A percentile compares a stretch with the other conserved stretches of the same genome.
phyloP scores from a whole-genome alignment of 2,113 vertebrate genomes.

The Cavia porcellus region DNA sequence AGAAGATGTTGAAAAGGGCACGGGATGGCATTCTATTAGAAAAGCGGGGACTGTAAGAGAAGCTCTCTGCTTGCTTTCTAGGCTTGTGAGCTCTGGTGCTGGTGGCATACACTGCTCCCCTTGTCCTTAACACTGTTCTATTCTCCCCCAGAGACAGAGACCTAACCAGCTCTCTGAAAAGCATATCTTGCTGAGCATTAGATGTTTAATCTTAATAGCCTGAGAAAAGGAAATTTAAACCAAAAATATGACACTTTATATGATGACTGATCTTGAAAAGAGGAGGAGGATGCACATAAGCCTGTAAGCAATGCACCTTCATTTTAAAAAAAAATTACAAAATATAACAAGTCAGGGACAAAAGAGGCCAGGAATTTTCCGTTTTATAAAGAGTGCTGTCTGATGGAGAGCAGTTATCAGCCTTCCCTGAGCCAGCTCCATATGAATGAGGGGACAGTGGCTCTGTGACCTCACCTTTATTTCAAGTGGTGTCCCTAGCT shows the following conservation, averaged over 20 bases:
- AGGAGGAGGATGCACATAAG: background rate
- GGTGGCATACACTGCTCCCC: background rate
- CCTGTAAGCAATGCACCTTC: background rate
- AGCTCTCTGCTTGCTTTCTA: background rate
- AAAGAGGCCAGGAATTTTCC: background rate
- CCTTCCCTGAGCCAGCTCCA: background rate
- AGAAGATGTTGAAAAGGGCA: background rate
- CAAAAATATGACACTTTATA: background rate
- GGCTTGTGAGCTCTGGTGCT: background rate
- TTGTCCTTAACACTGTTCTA: background rate
- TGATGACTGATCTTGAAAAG: background rate
- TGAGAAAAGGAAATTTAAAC: background rate
- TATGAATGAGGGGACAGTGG: too few species aligned
- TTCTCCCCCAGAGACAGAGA: background rate
- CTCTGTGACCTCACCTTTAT: background rate
- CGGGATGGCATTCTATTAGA: fast-evolving
- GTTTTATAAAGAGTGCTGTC: background rate
- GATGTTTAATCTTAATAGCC: background rate
- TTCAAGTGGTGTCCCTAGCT: background rate
- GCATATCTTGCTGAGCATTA: background rate
- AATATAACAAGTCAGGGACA: background rate
- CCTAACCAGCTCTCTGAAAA: background rate
- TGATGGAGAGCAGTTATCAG: background rate
- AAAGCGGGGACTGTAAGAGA: background rate
- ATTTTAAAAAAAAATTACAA: background rate